Conservation (phyloP, 2,797 vertebrate genomes). For the Mormyrops attenuatus region DNA sequence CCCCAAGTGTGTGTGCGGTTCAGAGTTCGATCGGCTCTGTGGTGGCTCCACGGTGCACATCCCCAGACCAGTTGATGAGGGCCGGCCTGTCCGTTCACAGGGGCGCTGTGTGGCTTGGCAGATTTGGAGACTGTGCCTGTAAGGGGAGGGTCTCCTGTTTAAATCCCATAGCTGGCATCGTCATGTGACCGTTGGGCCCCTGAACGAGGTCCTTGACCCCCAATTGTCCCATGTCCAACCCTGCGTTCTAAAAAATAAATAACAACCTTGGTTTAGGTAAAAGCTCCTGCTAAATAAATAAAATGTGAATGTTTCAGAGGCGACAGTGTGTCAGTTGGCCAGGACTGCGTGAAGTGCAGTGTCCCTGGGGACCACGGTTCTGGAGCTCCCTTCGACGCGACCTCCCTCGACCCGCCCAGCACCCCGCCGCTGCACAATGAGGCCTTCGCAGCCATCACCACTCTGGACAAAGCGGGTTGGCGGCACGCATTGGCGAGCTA, state of each 20-base stretch:
- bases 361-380: slow-evolving; percentile 79
- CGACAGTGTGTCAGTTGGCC: slow-evolving; percentile 85
- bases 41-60: neutral
- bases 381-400: slow-evolving; percentile 76
- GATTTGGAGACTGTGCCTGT: neutral
- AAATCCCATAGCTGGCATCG: neutral
- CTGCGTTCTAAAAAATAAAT: neutral
- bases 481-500: neutral
- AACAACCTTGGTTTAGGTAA: neutral
- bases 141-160: neutral
- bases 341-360: slow-evolving; percentile 87
- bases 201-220: neutral
- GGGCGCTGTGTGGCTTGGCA: neutral
- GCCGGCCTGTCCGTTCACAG: neutral
- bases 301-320: slow-evolving; percentile 63
- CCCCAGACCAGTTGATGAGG: neutral
- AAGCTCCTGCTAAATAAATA: neutral
- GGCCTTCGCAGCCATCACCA: slow-evolving; percentile 76
- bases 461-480: slow-evolving; percentile 89
- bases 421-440: slow-evolving; percentile 82
- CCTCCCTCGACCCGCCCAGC: slow-evolving; percentile 75
- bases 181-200: neutral
- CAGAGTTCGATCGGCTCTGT: neutral
- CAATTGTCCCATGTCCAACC: neutral
- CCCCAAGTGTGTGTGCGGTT: too few relatives aligned